Conservation (phyloP, 2,113 vertebrate genomes). For the Nematolebias whitei region DNA sequence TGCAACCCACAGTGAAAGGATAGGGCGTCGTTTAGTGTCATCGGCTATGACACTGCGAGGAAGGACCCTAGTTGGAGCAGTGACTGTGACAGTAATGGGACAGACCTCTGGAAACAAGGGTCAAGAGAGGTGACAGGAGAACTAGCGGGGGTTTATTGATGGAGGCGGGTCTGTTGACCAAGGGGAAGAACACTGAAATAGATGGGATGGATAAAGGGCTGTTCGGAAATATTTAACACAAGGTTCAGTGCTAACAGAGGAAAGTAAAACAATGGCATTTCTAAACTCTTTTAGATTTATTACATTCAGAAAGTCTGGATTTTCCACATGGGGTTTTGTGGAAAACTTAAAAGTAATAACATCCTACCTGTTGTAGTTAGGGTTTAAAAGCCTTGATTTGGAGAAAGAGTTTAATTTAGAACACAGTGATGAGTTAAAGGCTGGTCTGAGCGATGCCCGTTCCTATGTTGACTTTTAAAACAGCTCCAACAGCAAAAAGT, state of each 20-base stretch:
- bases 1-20: conserved; percentile 44
- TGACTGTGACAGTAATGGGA: conserved; percentile 59
- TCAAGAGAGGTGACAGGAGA: not conserved
- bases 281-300: not conserved
- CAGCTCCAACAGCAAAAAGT: no score
- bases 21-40: conserved; percentile 41
- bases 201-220: conserved; percentile 15
- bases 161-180: conserved; percentile 31
- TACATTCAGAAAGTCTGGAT: no score
- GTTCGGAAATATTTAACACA: conserved; percentile 16
- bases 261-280: conserved; percentile 4
- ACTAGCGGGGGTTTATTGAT: conserved; percentile 12
- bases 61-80: conserved; percentile 50
- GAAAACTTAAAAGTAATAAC: no score
- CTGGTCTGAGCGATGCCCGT: no score
- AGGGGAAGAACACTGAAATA: conserved; percentile 2
- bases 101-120: conserved; percentile 33
- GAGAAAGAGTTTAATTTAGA: no score
- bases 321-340: no score
- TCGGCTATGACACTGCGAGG: conserved; percentile 45
- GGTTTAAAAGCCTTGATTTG: no score
- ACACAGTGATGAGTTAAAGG: no score
- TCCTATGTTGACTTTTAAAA: no score
- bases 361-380: no score
- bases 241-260: conserved; percentile 25